These are phyloP conservation scores for Catocala fraxini DNA, from an alignment of 2,888 invertebrate genomes.

Conservation along the genomic window DNA sequence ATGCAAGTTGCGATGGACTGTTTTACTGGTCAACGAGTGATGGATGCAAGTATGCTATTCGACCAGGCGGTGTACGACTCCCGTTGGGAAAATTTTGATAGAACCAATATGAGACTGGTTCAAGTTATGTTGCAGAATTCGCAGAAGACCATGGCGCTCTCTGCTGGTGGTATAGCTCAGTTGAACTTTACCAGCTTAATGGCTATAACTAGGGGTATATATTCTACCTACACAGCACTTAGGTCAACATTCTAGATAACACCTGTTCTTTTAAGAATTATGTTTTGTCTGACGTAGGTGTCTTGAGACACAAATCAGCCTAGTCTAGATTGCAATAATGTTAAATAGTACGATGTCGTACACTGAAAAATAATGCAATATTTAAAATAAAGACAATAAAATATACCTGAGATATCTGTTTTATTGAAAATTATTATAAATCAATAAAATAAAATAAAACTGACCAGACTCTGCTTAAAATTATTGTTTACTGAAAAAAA, in stretches of 20 bases:
- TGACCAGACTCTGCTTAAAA: no score
- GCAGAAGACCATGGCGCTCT: conserved; percentile 56
- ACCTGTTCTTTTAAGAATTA: no score
- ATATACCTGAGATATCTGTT: no score
- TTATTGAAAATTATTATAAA: no score
- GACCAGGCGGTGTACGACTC: conserved; percentile 48
- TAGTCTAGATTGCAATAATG: no score
- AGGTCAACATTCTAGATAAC: conserved; percentile 32
- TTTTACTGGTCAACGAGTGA: conserved; percentile 49
- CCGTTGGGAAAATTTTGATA: conserved; percentile 52
- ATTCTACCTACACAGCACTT: conserved; percentile 60
- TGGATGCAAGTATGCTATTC: conserved; percentile 47
- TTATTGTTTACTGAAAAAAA: no score
- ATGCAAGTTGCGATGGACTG: conserved; percentile 59
- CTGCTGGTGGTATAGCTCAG: conserved; percentile 56
- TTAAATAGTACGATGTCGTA: no score
- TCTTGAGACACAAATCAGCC: no score
- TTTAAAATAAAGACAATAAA: no score
- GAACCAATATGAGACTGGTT: conserved; percentile 48
- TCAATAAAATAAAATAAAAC: no score
- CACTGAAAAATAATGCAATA: no score
- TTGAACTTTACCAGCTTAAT: conserved; percentile 57
- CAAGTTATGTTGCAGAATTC: conserved; percentile 55
- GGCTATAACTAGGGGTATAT: conserved; percentile 53
- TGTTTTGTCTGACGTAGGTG: no score